Conservation (phyloP, 2,113 vertebrate genomes). For the Ifrita kowaldi region DNA sequence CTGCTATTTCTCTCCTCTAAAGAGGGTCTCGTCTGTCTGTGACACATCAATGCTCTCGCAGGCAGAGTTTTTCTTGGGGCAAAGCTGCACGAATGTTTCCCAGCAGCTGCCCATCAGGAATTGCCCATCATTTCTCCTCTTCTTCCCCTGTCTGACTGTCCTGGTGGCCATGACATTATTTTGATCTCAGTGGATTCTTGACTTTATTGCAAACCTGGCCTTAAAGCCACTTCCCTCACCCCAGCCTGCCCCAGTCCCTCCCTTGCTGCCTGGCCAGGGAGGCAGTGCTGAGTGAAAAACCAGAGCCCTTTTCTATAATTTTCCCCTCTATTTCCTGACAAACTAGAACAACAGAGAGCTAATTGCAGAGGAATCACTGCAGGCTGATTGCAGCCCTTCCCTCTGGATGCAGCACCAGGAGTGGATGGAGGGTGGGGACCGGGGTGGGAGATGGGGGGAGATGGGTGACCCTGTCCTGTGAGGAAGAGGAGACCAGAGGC, state of each 20-base stretch:
- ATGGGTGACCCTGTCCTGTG: not conserved
- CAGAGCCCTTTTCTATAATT: not conserved
- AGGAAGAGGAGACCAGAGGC: not conserved
- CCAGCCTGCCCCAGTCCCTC: not conserved
- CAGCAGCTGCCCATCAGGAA: not conserved
- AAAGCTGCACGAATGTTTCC: fast-evolving
- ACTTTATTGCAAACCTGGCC: not conserved
- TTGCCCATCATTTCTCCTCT: not conserved
- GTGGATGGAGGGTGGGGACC: fast-evolving
- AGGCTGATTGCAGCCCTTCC: not conserved
- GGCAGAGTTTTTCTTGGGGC: not conserved
- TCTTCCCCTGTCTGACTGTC: not conserved
- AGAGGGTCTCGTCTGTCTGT: not conserved
- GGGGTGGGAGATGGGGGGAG: not conserved
- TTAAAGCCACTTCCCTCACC: not conserved
- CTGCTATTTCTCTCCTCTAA: not conserved
- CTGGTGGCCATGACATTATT: not conserved
- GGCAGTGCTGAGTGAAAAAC: not conserved
- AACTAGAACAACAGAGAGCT: not conserved
- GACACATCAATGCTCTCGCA: not conserved
- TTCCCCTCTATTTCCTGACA: not conserved
- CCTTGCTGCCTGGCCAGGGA: not conserved
- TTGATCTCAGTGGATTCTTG: not conserved
- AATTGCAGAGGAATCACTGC: not conserved
- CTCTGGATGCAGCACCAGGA: not conserved